A percentile compares a stretch with the other conserved stretches of the same genome.
Conservation (phyloP, 2,113 vertebrate species). For the Hydrochoerus hydrochaeris region DNA sequence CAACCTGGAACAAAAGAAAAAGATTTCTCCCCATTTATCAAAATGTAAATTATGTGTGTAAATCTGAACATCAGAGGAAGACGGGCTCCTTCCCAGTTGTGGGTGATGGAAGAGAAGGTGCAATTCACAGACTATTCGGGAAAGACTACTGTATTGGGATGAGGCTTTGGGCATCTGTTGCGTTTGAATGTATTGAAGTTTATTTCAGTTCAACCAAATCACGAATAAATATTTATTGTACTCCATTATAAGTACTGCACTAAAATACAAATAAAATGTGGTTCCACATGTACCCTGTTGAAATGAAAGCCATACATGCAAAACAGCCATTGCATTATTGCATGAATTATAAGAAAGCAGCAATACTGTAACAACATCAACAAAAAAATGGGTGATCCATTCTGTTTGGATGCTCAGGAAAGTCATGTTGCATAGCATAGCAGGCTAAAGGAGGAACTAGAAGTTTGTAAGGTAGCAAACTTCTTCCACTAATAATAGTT, state of each 20-base stretch:
- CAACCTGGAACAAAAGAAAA: not conserved
- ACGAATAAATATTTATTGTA: not conserved
- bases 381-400: not conserved
- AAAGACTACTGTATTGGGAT: not conserved
- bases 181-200: not conserved
- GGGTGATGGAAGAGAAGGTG: not conserved
- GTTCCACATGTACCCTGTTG: fast-evolving
- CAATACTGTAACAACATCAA: not conserved
- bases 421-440: not conserved
- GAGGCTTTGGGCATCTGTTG: not conserved
- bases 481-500: too few relatives aligned
- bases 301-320: not conserved
- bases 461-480: not conserved
- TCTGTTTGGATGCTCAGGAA: not conserved
- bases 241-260: not conserved
- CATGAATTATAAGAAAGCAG: not conserved
- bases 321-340: not conserved
- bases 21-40: not conserved
- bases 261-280: not conserved
- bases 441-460: not conserved
- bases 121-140: too few relatives aligned
- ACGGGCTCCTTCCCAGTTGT: not conserved
- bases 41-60: not conserved
- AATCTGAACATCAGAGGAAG: not conserved
- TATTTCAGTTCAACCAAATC: not conserved